A percentile compares a stretch with the other conserved stretches of the same genome.
These are phyloP conservation scores for Noctua janthe DNA, from an alignment of 2,888 invertebrate species.

Conservation along the genomic window DNA sequence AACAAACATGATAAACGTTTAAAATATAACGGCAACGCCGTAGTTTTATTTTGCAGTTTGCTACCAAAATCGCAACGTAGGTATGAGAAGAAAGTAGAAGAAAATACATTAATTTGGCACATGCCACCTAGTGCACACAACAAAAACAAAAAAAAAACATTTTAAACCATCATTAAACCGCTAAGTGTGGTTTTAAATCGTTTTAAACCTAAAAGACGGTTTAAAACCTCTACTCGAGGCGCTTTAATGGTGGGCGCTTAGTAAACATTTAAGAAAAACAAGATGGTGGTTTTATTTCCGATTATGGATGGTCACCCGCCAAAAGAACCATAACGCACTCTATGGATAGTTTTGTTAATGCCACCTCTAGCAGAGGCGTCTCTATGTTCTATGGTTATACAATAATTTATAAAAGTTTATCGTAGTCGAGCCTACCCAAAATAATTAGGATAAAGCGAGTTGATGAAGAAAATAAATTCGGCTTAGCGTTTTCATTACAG, in stretches of 20 bases:
- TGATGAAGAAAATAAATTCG: conserved; percentile 44
- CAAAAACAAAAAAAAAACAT: too few species aligned
- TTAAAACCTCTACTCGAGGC: too few species aligned
- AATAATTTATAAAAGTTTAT: conserved; percentile 30
- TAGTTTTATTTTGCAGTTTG: too few species aligned
- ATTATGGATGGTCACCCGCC: background rate
- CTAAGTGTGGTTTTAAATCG: too few species aligned
- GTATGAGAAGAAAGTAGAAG: too few species aligned
- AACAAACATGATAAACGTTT: too few species aligned
- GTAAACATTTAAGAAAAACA: background rate
- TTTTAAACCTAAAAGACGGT: too few species aligned
- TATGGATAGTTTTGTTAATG: background rate
- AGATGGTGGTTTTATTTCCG: background rate
- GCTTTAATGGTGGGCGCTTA: background rate
- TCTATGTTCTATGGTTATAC: background rate
- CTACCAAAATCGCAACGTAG: too few species aligned
- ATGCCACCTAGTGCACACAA: too few species aligned
- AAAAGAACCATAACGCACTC: background rate
- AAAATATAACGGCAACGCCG: too few species aligned
- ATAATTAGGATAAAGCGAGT: conserved; percentile 15
- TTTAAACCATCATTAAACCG: too few species aligned
- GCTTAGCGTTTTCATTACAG: conserved; percentile 30
- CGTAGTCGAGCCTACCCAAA: conserved; percentile 17
- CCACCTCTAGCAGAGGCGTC: background rate
- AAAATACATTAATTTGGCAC: too few species aligned